phyloP scores from a whole-genome alignment of 2,113 vertebrate genomes.

The Dendropsophus ebraccatus region DNA sequence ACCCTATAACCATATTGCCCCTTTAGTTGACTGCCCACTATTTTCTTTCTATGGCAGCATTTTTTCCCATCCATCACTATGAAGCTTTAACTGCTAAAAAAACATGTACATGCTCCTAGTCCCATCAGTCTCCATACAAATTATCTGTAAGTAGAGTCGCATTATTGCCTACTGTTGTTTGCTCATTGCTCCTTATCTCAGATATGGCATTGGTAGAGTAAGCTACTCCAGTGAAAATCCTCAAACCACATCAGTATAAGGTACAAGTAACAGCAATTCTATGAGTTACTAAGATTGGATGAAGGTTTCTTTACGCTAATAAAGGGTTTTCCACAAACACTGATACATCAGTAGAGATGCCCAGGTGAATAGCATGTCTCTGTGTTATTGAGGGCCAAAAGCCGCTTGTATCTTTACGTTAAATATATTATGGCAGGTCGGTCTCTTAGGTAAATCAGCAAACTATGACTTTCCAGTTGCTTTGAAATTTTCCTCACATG shows the following conservation, averaged over 20 bases:
- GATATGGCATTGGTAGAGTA: background rate
- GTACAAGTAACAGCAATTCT: background rate
- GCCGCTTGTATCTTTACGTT: too few species aligned
- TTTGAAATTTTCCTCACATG: too few species aligned
- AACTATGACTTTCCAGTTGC: too few species aligned
- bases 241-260: background rate
- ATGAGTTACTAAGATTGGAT: background rate
- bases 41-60: background rate
- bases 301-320: too few species aligned
- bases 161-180: background rate
- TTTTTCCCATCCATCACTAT: background rate
- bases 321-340: too few species aligned
- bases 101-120: background rate
- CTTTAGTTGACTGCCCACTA: background rate
- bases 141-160: background rate
- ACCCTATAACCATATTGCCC: background rate
- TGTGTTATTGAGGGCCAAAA: too few species aligned
- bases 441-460: too few species aligned
- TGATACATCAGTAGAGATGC: too few species aligned
- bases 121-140: slow-evolving; percentile 7
- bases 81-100: background rate
- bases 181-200: background rate
- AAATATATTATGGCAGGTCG: too few species aligned
- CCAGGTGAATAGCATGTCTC: too few species aligned
- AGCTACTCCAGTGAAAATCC: background rate